Evolutionary conservation across 2,888 invertebrate genomes (phyloP).

Genomic region (Pelosia muscerda): DNA sequence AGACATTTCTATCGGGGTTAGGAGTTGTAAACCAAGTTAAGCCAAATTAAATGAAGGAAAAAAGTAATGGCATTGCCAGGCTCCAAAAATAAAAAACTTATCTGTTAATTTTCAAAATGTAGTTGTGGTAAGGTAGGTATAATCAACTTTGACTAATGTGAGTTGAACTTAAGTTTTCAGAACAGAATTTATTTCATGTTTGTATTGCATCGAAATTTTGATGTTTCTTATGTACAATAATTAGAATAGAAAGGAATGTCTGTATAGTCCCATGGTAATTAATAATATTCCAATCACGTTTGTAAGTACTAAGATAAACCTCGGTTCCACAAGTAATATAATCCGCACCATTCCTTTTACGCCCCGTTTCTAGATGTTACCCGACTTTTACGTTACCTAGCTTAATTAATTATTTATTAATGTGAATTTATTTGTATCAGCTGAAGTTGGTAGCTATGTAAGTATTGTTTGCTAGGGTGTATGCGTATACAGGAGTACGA

Average conservation of each 20-base stretch:
- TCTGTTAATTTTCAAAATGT: too few species aligned
- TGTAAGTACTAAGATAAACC: conserved; percentile 30
- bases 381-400: conserved; percentile 14
- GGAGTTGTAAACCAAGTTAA: too few species aligned
- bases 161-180: too few species aligned
- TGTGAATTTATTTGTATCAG: conserved; percentile 3
- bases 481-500: too few species aligned
- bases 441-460: background rate
- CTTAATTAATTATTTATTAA: conserved; percentile 41
- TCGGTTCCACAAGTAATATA: conserved; percentile 35
- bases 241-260: background rate
- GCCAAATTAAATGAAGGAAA: background rate
- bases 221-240: background rate
- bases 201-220: too few species aligned
- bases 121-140: too few species aligned
- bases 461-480: background rate
- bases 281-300: conserved; percentile 47
- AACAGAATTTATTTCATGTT: too few species aligned
- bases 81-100: too few species aligned
- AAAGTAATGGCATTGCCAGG: background rate
- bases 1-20: too few species aligned
- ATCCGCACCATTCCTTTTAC: conserved; percentile 38
- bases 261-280: conserved; percentile 28
- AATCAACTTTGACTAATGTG: too few species aligned
- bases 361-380: conserved; percentile 22